A percentile compares a stretch with the other conserved stretches of the same genome.
These are phyloP conservation scores for Epirrhoe alternata DNA, from an alignment of 2,888 invertebrate genomes.

Conservation along the genomic window DNA sequence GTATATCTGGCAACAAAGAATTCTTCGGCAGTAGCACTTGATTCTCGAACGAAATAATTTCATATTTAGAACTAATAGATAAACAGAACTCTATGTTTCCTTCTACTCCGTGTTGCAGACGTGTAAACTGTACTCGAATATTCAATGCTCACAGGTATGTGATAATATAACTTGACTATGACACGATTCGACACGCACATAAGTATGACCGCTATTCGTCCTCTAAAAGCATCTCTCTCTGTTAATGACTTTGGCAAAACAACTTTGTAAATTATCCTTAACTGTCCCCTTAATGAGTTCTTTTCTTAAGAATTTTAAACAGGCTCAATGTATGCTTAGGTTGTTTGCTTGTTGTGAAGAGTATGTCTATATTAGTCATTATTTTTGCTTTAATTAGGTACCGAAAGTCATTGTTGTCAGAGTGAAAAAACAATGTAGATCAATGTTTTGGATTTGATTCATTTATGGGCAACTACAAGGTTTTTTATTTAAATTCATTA, in stretches of 20 bases:
- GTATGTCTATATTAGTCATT: not conserved
- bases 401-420: slow-evolving; percentile 10
- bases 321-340: not conserved
- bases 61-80: slow-evolving; percentile 7
- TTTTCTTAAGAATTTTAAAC: slow-evolving; percentile 3
- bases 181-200: slow-evolving; percentile 29
- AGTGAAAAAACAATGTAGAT: slow-evolving; percentile 8
- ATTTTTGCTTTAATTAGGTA: slow-evolving; percentile 4
- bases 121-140: slow-evolving; percentile 21
- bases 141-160: slow-evolving; percentile 17
- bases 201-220: slow-evolving; percentile 54
- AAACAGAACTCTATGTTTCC: not conserved
- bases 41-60: slow-evolving; percentile 4
- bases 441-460: slow-evolving; percentile 6
- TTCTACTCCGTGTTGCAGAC: slow-evolving; percentile 1
- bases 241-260: slow-evolving; percentile 38
- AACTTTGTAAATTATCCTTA: slow-evolving; percentile 45
- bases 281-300: slow-evolving; percentile 30
- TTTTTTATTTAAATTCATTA: slow-evolving; percentile 4
- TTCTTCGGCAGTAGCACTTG: slow-evolving; percentile 1
- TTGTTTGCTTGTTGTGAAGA: not conserved
- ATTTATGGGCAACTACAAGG: slow-evolving; percentile 16
- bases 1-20: slow-evolving; percentile 13
- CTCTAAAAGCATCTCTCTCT: slow-evolving; percentile 43
- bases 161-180: slow-evolving; percentile 17